These are phyloP conservation scores for Ormyrus pomaceus DNA, from an alignment of 2,888 invertebrate species.

Conservation along the genomic window DNA sequence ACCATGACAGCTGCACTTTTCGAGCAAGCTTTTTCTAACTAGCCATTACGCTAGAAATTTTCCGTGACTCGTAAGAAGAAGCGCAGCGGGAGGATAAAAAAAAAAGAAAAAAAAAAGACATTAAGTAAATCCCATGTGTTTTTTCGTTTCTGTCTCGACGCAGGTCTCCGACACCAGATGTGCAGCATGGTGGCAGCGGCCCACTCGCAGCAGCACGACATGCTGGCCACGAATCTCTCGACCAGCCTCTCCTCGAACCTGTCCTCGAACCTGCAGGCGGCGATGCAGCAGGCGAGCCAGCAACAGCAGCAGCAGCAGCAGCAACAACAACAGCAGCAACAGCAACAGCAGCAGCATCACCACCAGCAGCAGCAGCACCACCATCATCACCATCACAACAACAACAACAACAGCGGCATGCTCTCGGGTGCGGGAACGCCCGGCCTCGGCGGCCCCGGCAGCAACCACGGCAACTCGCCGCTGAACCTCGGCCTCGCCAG, in stretches of 20 bases:
- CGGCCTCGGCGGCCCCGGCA: slow-evolving; percentile 53
- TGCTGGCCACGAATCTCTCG: slow-evolving; percentile 74
- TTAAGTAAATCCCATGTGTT: not conserved
- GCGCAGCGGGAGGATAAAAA: not conserved
- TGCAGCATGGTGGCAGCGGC: slow-evolving; percentile 87
- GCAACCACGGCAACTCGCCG: slow-evolving; percentile 72
- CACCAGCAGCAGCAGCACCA: slow-evolving; percentile 50
- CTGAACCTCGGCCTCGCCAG: slow-evolving; percentile 77
- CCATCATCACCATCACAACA: slow-evolving; percentile 69
- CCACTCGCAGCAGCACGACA: slow-evolving; percentile 76
- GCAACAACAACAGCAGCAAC: slow-evolving; percentile 70
- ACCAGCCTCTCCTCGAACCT: slow-evolving; percentile 75
- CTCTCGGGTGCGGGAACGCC: slow-evolving; percentile 68
- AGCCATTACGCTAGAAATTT: not conserved
- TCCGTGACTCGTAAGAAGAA: slow-evolving; percentile 12
- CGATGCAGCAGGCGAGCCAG: slow-evolving; percentile 75
- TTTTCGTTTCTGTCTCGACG: not conserved
- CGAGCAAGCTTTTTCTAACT: slow-evolving; percentile 1
- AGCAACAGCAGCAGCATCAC: slow-evolving; percentile 66
- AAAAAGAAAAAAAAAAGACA: no score
- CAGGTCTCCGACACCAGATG: slow-evolving; percentile 88
- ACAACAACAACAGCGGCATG: slow-evolving; percentile 70
- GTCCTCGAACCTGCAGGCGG: slow-evolving; percentile 73
- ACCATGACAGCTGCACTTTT: slow-evolving; percentile 31
- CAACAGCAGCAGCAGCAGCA: slow-evolving; percentile 74